Evolutionary conservation across 2,113 vertebrate genomes (phyloP).

Genomic region (Chloebia gouldiae): DNA sequence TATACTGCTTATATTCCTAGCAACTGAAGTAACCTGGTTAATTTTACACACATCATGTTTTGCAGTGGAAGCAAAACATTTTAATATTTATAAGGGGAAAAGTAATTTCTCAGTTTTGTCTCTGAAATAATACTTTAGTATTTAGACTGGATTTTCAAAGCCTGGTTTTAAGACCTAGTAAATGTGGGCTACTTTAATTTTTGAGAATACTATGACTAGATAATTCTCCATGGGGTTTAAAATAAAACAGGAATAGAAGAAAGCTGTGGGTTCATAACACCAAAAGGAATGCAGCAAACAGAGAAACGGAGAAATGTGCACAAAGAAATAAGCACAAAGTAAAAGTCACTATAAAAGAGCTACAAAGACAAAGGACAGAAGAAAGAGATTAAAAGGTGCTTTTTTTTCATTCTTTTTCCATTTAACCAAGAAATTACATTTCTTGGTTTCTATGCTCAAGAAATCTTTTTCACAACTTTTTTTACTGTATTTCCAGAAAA

Average conservation of each 20-base stretch:
- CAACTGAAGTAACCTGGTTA: not conserved
- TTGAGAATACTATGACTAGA: not conserved
- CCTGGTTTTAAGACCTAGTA: not conserved
- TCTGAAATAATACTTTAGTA: not conserved
- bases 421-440: not conserved
- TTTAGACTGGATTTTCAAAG: not conserved
- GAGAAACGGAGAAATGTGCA: not conserved
- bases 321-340: not conserved
- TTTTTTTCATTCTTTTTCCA: no score
- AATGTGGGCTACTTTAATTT: not conserved
- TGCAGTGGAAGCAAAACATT: not conserved
- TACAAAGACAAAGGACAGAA: not conserved
- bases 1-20: not conserved
- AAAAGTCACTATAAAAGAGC: not conserved
- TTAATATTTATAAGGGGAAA: not conserved
- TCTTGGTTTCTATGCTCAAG: not conserved
- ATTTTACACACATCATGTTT: fast-evolving
- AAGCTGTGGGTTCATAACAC: not conserved
- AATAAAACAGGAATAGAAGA: not conserved
- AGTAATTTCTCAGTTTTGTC: not conserved
- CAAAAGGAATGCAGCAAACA: not conserved
- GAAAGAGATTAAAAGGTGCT: not conserved
- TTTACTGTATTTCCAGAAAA: not conserved
- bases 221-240: not conserved
- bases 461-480: not conserved